Evolutionary conservation across 2,797 vertebrate species (phyloP), one percentile per base, ranked within the genome.

Genomic region (Myripristis jacobus): DNA sequence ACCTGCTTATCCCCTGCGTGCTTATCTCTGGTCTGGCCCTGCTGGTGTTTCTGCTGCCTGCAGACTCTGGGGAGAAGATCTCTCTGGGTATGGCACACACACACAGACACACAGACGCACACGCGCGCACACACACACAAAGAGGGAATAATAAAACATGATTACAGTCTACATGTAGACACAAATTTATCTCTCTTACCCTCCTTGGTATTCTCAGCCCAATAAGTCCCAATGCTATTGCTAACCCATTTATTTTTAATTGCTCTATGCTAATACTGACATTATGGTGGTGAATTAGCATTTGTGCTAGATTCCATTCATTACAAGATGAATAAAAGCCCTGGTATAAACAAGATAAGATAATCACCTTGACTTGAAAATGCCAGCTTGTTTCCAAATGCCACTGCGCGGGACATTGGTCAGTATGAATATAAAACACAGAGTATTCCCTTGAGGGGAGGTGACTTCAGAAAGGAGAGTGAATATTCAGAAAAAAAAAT

Each of bases 21-120:
- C 94, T 97, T 31, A 96, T 97, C 90, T 97, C 96, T 9, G 95
- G 96, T 27, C 91, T 97, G 80, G 96, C 96, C 4, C 87, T 97
- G 78, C 94, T 97, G 55, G 96, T 97, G 61, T 97, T 97, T 83
- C 92, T 97, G 77, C 90, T 97, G 65, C 96, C 96, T n/a, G 96
- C 96, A 34, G 96, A 97, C 90, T 97, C 96, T 0, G 96, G 96
- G 73, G 96, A 97, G 81, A 97, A 97, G 88, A 97, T 97, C 89
- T 97, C 96, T 43, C 90, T 97, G 75, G 96, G 96, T 97, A 91
- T 16, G 78, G 22, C 2, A 18, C 27, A 56, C 41, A 43, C 36
- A 67, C 62, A 67, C 22, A 21, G 22, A 55, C 25, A 48, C 19
- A 46, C 24, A 57, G n/a, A 15, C 31, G 18, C 64, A 58, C 55